A percentile compares a stretch with the other conserved stretches of the same genome.
Evolutionary conservation across 2,113 vertebrate species (phyloP).

Genomic region (Silurus meridionalis): DNA sequence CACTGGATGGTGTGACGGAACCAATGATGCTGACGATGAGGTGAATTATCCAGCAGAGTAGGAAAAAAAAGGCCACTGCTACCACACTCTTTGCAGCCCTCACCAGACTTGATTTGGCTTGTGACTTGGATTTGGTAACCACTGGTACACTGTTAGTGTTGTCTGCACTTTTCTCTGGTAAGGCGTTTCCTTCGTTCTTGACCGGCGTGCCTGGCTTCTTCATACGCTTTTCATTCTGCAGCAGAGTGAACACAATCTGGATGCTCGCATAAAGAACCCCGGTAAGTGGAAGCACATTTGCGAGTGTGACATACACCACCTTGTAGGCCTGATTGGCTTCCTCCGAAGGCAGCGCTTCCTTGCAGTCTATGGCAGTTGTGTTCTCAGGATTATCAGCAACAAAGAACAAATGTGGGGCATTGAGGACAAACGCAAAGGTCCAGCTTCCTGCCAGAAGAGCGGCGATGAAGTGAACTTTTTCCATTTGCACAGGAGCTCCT

Average conservation of each 20-base stretch:
- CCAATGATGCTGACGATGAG: conserved; percentile 66
- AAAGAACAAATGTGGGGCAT: conserved; percentile 64
- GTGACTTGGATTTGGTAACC: conserved; percentile 37
- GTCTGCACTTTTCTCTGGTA: neutral
- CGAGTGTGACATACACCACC: conserved; percentile 64
- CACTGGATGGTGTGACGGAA: conserved; percentile 55
- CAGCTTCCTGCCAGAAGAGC: conserved; percentile 67
- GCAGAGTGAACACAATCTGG: conserved; percentile 67
- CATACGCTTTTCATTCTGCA: conserved; percentile 64
- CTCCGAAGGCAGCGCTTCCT: conserved; percentile 55
- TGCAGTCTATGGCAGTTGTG: conserved; percentile 54
- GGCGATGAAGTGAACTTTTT: conserved; percentile 61
- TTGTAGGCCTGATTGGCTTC: conserved; percentile 58
- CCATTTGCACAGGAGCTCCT: conserved; percentile 63
- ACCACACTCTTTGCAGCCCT: conserved; percentile 75
- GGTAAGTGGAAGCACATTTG: conserved; percentile 63
- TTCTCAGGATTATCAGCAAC: conserved; percentile 34
- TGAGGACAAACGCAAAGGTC: conserved; percentile 62
- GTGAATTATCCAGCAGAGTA: conserved; percentile 74
- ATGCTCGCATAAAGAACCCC: conserved; percentile 61
- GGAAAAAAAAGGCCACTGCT: conserved; percentile 70
- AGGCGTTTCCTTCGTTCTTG: neutral
- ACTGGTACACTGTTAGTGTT: neutral
- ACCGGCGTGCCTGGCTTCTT: conserved; percentile 21
- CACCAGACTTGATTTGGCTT: conserved; percentile 60